These are phyloP conservation scores for Mohoua ochrocephala DNA, from an alignment of 2,113 vertebrate genomes.

Conservation along the genomic window DNA sequence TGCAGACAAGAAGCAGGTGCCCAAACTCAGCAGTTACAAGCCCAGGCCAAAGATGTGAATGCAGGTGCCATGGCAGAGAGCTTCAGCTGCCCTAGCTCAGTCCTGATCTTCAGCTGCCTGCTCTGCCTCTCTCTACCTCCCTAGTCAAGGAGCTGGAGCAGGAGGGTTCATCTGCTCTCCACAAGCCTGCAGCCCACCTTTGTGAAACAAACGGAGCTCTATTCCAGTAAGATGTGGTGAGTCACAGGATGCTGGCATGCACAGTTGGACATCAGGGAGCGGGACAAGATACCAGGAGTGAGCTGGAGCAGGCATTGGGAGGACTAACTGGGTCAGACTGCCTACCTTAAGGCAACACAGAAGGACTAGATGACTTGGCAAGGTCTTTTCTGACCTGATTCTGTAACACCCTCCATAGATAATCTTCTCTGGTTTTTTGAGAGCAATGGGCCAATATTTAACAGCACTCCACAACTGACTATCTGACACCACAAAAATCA, in stretches of 20 bases:
- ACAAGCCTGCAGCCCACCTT: not conserved
- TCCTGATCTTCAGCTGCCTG: not conserved
- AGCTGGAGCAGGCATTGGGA: not conserved
- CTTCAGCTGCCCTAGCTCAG: not conserved
- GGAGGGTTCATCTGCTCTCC: not conserved
- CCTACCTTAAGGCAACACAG: not conserved
- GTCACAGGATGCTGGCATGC: not conserved
- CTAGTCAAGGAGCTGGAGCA: not conserved
- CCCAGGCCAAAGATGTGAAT: not conserved
- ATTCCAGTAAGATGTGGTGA: not conserved
- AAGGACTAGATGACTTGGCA: not conserved
- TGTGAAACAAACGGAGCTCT: not conserved
- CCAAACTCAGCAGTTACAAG: not conserved
- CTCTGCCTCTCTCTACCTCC: not conserved
- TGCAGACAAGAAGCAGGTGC: not conserved
- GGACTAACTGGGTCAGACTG: not conserved
- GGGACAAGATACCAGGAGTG: not conserved
- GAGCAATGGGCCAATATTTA: not conserved
- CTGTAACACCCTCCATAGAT: not conserved
- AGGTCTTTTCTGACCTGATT: not conserved
- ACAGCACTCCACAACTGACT: not conserved
- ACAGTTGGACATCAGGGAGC: not conserved
- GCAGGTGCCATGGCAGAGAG: not conserved
- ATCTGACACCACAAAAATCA: not conserved
- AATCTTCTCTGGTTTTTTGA: not conserved